Evolutionary conservation across 2,113 vertebrate species (phyloP), one percentile per base, ranked within the genome.

Genomic region (Peucedramus taeniatus): DNA sequence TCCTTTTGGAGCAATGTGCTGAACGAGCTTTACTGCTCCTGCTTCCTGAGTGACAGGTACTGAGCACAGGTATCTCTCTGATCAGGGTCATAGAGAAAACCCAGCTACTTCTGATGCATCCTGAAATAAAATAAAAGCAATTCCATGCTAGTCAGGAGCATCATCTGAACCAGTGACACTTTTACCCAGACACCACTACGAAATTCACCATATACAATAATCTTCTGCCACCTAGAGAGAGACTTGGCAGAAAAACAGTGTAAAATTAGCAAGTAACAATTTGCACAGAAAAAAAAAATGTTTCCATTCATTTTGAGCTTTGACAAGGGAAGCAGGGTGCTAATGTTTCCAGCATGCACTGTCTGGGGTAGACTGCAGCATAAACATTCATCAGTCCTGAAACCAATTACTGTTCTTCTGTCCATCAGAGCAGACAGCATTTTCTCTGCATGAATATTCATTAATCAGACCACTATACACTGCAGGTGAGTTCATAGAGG

Each of bases 281-380:
- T 89, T 95, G 28, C 33, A 79, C n/a, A 83, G 53, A 64, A 68
- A 81, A 91, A 94, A n/a, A 16, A 37, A 68, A 82, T 69, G 28
- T 91, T 97, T 92, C 76, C 77, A 86, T 37, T 89, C 21, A 72
- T 87, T 96, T 79, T 89, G 60, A 74, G 59, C 74, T 91, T 84
- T 96, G 89, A 95, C 80, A 96, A 93, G 68, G 80, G 70, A 96
- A 97, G 82, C 23, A 85, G 63, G 83, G 92, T 95, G 83, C 40
- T 91, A 87, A 91, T 86, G 22, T 56, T 94, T 89, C 75, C 69
- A 91, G 70, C 44, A n/a, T 44, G 42, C 26, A 47, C 24, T 81
- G 31, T 77, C 74, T 93, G 72, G 79, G 37, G 27, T 64, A 42
- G 49, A 60, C 45, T 82, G 77, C 35, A 91, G 31, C 69, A 74